Conservation (phyloP, 2,888 invertebrate species). For the Nephrocerus scutellatus region DNA sequence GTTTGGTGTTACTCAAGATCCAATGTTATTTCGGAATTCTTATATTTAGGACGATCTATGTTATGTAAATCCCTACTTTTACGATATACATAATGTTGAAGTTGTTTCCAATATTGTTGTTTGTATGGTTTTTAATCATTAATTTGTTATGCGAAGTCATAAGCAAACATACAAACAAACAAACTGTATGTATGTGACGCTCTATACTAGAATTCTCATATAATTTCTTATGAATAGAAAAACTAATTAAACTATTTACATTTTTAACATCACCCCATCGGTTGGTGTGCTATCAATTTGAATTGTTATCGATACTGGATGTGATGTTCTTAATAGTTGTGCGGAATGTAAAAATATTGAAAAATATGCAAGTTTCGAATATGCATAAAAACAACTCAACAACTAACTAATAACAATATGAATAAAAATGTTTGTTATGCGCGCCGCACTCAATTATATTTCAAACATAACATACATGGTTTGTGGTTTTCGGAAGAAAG, state of each 20-base stretch:
- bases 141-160: slow-evolving; percentile 1
- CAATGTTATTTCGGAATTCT: slow-evolving; percentile 17
- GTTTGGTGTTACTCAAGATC: slow-evolving; percentile 25
- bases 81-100: neutral
- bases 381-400: too few relatives aligned
- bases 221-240: slow-evolving; percentile 11
- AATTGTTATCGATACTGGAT: neutral
- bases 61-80: neutral
- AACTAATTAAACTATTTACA: slow-evolving; percentile 14
- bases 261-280: too few relatives aligned
- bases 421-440: too few relatives aligned
- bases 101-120: slow-evolving; percentile 2
- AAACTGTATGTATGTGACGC: too few relatives aligned
- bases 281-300: too few relatives aligned
- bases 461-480: slow-evolving; percentile 20
- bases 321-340: neutral
- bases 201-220: slow-evolving; percentile 2
- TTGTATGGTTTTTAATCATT: neutral
- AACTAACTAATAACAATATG: too few relatives aligned
- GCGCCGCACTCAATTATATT: too few relatives aligned
- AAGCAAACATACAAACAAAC: too few relatives aligned
- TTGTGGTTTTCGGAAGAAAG: slow-evolving; percentile 23
- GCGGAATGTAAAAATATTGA: neutral
- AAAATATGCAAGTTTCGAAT: too few relatives aligned
- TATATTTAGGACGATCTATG: too few relatives aligned